Evolutionary conservation across 1,140 invertebrate species (phyloP).

Genomic region (Drosophila leontia): DNA sequence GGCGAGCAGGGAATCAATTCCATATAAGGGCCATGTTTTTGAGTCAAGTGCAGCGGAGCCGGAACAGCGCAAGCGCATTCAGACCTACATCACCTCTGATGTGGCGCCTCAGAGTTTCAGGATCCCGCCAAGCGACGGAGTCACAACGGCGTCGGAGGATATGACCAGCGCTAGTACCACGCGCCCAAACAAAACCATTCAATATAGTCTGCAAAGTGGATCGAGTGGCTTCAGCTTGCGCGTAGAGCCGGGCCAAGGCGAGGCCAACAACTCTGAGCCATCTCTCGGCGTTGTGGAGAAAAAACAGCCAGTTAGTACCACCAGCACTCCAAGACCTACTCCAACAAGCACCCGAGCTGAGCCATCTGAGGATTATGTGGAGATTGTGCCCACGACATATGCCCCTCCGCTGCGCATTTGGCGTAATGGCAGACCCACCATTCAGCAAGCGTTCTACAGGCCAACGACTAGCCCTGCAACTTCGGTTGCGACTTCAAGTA

Average conservation of each 20-base stretch:
- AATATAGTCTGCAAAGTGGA: slow-evolving; percentile 69
- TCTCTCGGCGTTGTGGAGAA: slow-evolving; percentile 2
- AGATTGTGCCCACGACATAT: slow-evolving; percentile 81
- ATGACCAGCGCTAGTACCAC: slow-evolving; percentile 44
- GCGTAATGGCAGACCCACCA: slow-evolving; percentile 75
- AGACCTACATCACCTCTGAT: slow-evolving; percentile 75
- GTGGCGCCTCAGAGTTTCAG: slow-evolving; percentile 78
- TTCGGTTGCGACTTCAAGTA: slow-evolving; percentile 12
- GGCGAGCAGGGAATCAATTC: slow-evolving; percentile 24
- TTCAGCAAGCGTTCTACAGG: slow-evolving; percentile 51
- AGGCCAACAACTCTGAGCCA: slow-evolving; percentile 21
- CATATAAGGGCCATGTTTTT: slow-evolving; percentile 2
- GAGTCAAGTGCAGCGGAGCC: slow-evolving; percentile 16
- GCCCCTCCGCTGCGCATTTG: slow-evolving; percentile 73
- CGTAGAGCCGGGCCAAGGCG: slow-evolving; percentile 28
- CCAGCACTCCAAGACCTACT: slow-evolving; percentile 18
- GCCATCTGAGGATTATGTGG: slow-evolving; percentile 36
- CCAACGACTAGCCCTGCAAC: slow-evolving; percentile 14
- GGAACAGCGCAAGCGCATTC: slow-evolving; percentile 64
- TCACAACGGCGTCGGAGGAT: slow-evolving; percentile 9
- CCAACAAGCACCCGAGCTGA: slow-evolving; percentile 9
- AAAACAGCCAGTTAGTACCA: slow-evolving; percentile 13
- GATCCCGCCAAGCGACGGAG: slow-evolving; percentile 13
- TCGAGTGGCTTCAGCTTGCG: slow-evolving; percentile 66
- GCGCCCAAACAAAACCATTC: slow-evolving; percentile 52